These are phyloP conservation scores for Goniozus legneri DNA, from an alignment of 1,140 invertebrate species.

Conservation along the genomic window DNA sequence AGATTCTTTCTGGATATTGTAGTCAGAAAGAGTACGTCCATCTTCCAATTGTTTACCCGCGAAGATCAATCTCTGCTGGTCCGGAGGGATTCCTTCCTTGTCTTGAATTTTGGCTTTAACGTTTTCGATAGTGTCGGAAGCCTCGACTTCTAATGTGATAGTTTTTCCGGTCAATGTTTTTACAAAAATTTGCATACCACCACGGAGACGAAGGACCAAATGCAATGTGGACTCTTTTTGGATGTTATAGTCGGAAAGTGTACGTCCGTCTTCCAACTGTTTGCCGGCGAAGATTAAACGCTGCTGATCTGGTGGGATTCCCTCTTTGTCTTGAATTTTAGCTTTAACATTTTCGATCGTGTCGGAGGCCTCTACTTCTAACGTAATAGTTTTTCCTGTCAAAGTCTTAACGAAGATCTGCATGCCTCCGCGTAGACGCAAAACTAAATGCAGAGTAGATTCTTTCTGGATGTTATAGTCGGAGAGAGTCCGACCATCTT, in stretches of 20 bases:
- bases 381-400: conserved; percentile 68
- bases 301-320: conserved; percentile 70
- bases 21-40: conserved; percentile 61
- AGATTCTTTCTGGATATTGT: conserved; percentile 75
- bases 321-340: conserved; percentile 70
- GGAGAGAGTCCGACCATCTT: conserved; percentile 75
- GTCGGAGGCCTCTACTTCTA: conserved; percentile 71
- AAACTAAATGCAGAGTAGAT: conserved; percentile 72
- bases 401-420: conserved; percentile 66
- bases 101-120: conserved; percentile 76
- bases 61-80: conserved; percentile 65
- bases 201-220: conserved; percentile 65
- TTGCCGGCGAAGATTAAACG: conserved; percentile 67
- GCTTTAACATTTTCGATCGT: conserved; percentile 76
- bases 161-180: conserved; percentile 73
- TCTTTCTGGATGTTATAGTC: conserved; percentile 81
- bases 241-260: conserved; percentile 67
- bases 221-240: conserved; percentile 76
- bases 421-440: conserved; percentile 66
- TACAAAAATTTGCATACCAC: conserved; percentile 70
- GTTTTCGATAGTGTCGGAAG: conserved; percentile 71
- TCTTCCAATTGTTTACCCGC: conserved; percentile 70
- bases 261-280: conserved; percentile 66
- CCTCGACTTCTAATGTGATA: conserved; percentile 71
- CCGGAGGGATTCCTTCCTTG: conserved; percentile 65